These are phyloP conservation scores for Dioctria rufipes DNA, from an alignment of 2,888 invertebrate genomes.

Conservation along the genomic window DNA sequence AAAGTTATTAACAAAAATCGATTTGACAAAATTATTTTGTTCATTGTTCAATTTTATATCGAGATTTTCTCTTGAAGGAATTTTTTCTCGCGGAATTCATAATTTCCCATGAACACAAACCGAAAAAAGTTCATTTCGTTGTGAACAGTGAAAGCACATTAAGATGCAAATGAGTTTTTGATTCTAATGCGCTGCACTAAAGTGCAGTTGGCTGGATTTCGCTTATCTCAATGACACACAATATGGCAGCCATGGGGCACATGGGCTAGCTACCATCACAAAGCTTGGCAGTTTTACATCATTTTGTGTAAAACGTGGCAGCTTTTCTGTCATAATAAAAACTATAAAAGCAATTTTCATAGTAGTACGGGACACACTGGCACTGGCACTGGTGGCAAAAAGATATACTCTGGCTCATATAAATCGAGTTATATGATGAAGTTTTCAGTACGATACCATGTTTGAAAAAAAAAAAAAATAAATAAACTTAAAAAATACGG, in stretches of 20 bases:
- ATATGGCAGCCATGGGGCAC: not conserved
- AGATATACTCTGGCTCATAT: no score
- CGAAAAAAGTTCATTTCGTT: constrained; percentile 14
- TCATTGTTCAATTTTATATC: no score
- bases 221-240: constrained; percentile 15
- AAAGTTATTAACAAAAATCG: no score
- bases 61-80: not conserved
- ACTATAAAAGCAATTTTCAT: constrained; percentile 23
- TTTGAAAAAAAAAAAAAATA: no score
- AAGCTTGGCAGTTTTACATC: not conserved
- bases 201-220: no score
- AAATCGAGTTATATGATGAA: no score
- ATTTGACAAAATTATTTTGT: no score
- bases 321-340: constrained; percentile 18
- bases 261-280: no score
- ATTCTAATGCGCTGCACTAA: constrained; percentile 2
- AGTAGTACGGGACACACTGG: no score
- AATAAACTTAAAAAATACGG: no score
- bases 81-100: constrained; percentile 9
- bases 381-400: no score
- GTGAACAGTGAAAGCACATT: not conserved
- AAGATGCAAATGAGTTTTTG: constrained; percentile 31
- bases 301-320: constrained; percentile 2
- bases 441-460: no score
- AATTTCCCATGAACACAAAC: not conserved